Evolutionary conservation across 1,140 invertebrate species (phyloP).

Genomic region (Monochamus saltuarius): DNA sequence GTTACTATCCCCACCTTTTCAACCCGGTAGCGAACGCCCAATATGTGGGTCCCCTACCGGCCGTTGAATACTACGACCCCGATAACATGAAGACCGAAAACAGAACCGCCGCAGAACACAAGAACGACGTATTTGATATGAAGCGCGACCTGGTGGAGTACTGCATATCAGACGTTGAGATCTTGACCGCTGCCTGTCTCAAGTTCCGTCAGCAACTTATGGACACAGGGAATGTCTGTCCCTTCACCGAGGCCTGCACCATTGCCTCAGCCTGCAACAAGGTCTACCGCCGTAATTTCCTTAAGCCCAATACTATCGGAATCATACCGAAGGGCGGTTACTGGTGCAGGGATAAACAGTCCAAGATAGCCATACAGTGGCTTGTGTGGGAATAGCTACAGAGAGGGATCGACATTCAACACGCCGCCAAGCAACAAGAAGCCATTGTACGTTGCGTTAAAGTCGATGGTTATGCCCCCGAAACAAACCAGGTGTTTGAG

Average conservation of each 20-base stretch:
- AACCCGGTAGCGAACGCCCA: background rate
- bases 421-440: conserved; percentile 13
- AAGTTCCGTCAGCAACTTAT: conserved; percentile 7
- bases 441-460: conserved; percentile 4
- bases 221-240: too few species aligned
- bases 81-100: conserved; percentile 18
- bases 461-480: conserved; percentile 13
- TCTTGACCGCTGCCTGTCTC: conserved; percentile 5
- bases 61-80: conserved; percentile 12
- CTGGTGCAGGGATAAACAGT: background rate
- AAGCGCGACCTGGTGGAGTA: background rate
- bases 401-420: conserved; percentile 13
- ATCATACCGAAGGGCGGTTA: conserved; percentile 18
- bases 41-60: conserved; percentile 7
- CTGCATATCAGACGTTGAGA: conserved; percentile 7
- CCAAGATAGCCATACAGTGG: background rate
- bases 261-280: background rate
- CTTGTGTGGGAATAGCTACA: conserved; percentile 1
- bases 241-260: too few species aligned
- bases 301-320: conserved; percentile 21
- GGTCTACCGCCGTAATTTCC: conserved; percentile 24
- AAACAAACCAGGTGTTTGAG: conserved; percentile 21
- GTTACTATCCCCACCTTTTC: conserved; percentile 10
- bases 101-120: conserved; percentile 4
- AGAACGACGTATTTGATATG: conserved; percentile 12